A percentile compares a stretch with the other conserved stretches of the same genome.
phyloP scores from a whole-genome alignment of 53 echinoderm and acorn worm species.

The Paracentrotus lividus region DNA sequence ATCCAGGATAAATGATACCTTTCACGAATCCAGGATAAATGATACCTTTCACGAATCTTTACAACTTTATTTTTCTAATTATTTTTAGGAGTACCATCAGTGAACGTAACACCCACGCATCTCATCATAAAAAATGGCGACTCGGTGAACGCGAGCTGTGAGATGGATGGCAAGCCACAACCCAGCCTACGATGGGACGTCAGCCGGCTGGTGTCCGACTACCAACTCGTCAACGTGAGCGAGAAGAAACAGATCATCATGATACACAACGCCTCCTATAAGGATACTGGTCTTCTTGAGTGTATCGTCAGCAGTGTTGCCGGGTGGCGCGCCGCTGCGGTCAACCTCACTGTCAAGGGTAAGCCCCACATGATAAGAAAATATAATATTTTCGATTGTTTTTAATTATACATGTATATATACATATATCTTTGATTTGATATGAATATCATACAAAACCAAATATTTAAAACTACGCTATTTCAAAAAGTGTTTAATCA shows the following conservation, averaged over 20 bases:
- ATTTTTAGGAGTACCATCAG: conserved; percentile 45
- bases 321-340: conserved; percentile 47
- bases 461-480: no score
- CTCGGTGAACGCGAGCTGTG: conserved; percentile 57
- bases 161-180: conserved; percentile 21
- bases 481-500: no score
- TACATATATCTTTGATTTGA: no score
- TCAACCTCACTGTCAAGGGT: conserved; percentile 62
- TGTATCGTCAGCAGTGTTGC: conserved; percentile 65
- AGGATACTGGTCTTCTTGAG: conserved; percentile 53
- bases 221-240: conserved; percentile 39
- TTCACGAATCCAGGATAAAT: no score
- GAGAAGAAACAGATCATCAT: conserved; percentile 45
- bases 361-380: neutral
- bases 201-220: conserved; percentile 3
- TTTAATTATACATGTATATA: no score
- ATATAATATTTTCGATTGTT: no score
- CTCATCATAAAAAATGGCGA: conserved; percentile 26
- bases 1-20: no score
- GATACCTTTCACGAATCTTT: no score
- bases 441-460: no score
- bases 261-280: conserved; percentile 49
- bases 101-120: conserved; percentile 13
- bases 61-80: no score
- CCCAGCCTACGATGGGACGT: conserved; percentile 51